Conservation (phyloP, 2,113 vertebrate genomes). For the Miniopterus natalensis region DNA sequence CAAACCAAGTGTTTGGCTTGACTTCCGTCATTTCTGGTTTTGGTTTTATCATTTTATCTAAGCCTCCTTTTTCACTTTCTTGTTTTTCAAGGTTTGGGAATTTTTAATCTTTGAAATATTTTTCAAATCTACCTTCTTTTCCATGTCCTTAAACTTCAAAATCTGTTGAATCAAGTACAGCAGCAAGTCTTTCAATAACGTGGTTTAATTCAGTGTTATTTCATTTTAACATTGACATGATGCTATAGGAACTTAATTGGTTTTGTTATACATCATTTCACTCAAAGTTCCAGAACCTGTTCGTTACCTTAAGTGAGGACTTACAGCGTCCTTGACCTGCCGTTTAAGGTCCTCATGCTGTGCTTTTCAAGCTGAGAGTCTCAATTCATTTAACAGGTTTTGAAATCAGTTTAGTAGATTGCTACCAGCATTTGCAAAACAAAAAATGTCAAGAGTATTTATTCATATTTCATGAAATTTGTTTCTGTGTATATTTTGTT, state of each 20-base stretch:
- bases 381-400: background rate
- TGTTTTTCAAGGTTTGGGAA: background rate
- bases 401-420: conserved; percentile 52
- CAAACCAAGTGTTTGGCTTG: background rate
- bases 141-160: background rate
- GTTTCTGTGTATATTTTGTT: background rate
- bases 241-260: no score
- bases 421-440: background rate
- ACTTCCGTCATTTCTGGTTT: background rate
- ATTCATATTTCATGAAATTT: conserved; percentile 20
- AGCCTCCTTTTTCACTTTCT: background rate
- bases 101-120: background rate
- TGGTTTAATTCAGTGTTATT: background rate
- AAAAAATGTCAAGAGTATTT: background rate
- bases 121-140: background rate
- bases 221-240: background rate
- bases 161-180: background rate
- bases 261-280: no score
- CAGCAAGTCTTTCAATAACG: background rate
- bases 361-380: conserved; percentile 14
- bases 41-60: background rate
- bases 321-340: background rate
- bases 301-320: background rate
- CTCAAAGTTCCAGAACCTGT: background rate
- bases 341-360: background rate